Base-by-base conservation (phyloP, 2,113 vertebrate species). In the Channa maculata region DNA sequence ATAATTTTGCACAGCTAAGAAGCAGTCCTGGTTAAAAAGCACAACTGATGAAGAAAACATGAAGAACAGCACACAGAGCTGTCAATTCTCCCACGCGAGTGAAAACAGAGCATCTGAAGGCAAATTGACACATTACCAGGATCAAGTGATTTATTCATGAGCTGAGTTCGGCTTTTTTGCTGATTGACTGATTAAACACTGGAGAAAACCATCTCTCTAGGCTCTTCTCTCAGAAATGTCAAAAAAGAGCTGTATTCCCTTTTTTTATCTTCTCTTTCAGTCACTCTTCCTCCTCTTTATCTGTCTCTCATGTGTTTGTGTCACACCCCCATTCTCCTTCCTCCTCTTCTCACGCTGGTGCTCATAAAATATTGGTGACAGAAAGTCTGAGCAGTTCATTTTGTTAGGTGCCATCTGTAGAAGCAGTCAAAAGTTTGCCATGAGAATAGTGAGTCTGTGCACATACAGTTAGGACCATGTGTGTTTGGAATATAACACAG, bases 331-430 rank as follows among this genome's bases (percentile, higher is more conserved):
- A 6, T 51, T 51, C 50, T n/a, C 51, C 39, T 38, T 66, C 2
- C 49, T n/a, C 36, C 4, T 43, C 41, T 10, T 65, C 71, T 74
- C 44, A 10, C 39, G 50, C 34, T 24, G 60, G 54, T 60, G 53
- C 59, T 60, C n/a, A 58, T 86, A 65, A 83, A 77, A 83, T 67
- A 75, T 70, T 80, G 69, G 70, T 51, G 70, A 64, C 68, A 61
- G 43, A 48, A 45, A 66, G 54, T 77, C 55, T 62, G 53, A 50
- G 8, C 41, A 58, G 52, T 83, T 65, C 60, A 75, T 83, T 59
- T 54, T 49, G 52, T 49, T 64, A 38, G 15, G 15, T 45, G 7
- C 36, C 75, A 68, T 83, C 75, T 83, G 79, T 39, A 45, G 39
- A 74, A 68, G 66, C 14, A 75, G 58, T 71, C 43, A 49, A 53